Evolutionary conservation across 1,140 invertebrate species (phyloP).

Genomic region (Thaumatotibia leucotreta): DNA sequence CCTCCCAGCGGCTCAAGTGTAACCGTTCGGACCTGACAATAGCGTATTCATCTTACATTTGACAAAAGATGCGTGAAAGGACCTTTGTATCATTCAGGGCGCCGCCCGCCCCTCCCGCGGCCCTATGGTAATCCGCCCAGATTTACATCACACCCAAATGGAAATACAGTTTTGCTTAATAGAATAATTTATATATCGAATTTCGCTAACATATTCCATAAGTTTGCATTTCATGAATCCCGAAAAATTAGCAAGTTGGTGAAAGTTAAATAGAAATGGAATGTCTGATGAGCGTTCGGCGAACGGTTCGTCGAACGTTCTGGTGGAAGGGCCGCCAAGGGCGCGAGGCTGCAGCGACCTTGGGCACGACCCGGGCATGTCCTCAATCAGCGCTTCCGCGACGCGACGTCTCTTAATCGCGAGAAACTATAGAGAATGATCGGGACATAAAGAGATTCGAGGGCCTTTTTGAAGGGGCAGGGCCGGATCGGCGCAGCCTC

Average conservation of each 20-base stretch:
- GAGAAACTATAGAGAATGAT: slow-evolving; percentile 14
- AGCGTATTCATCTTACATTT: background rate
- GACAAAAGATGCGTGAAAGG: background rate
- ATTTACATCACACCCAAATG: slow-evolving; percentile 1
- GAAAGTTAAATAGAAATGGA: background rate
- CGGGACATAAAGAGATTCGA: slow-evolving; percentile 16
- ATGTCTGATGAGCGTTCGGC: background rate
- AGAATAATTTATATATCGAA: slow-evolving; percentile 13
- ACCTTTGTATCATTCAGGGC: background rate
- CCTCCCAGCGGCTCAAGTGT: background rate
- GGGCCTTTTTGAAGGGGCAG: slow-evolving; percentile 56
- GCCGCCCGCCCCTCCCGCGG: background rate
- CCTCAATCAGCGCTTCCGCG: slow-evolving; percentile 1
- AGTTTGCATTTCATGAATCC: slow-evolving; percentile 8
- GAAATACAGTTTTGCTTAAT: slow-evolving; percentile 6
- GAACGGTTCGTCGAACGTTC: background rate
- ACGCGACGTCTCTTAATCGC: background rate
- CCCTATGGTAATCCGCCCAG: slow-evolving; percentile 3
- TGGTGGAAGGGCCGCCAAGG: background rate
- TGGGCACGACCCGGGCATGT: slow-evolving; percentile 9
- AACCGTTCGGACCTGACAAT: background rate
- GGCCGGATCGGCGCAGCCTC: slow-evolving; percentile 61
- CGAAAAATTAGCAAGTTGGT: background rate
- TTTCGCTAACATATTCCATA: slow-evolving; percentile 2
- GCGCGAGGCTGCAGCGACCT: slow-evolving; percentile 5